Percentiles rank a stretch among this genome's conserved stretches.
phyloP scores from a whole-genome alignment of 2,888 invertebrate genomes.

The Hirudinaria manillensis region DNA sequence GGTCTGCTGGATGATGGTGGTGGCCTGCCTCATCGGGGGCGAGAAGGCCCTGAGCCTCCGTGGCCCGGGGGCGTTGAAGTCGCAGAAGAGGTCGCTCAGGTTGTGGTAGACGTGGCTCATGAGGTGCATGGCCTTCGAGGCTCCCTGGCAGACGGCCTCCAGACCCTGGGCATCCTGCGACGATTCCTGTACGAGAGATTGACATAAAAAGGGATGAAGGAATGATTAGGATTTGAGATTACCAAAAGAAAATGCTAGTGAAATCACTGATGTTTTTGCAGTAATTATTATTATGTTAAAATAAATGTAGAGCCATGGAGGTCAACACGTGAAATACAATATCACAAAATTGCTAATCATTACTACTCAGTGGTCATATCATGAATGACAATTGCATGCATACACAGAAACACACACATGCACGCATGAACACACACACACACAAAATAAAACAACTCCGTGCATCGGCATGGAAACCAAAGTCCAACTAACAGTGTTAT shows the following conservation, averaged over 20 bases:
- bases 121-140: constrained; percentile 75
- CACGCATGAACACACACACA: too few relatives aligned
- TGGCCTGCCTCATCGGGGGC: constrained; percentile 56
- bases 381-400: too few relatives aligned
- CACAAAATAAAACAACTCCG: too few relatives aligned
- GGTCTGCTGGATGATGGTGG: constrained; percentile 63
- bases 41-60: constrained; percentile 59
- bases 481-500: not conserved
- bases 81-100: constrained; percentile 75
- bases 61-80: constrained; percentile 65
- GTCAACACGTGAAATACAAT: too few relatives aligned
- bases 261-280: too few relatives aligned
- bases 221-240: not conserved
- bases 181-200: not conserved
- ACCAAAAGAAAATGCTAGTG: too few relatives aligned
- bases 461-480: too few relatives aligned
- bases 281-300: not conserved
- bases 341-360: too few relatives aligned
- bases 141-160: constrained; percentile 68
- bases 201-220: not conserved
- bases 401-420: too few relatives aligned
- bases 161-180: constrained; percentile 34
- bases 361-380: too few relatives aligned
- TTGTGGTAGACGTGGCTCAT: constrained; percentile 83
- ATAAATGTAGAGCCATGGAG: not conserved